These are phyloP conservation scores for Eubucco bourcierii DNA, from an alignment of 2,113 vertebrate genomes.

Conservation along the genomic window DNA sequence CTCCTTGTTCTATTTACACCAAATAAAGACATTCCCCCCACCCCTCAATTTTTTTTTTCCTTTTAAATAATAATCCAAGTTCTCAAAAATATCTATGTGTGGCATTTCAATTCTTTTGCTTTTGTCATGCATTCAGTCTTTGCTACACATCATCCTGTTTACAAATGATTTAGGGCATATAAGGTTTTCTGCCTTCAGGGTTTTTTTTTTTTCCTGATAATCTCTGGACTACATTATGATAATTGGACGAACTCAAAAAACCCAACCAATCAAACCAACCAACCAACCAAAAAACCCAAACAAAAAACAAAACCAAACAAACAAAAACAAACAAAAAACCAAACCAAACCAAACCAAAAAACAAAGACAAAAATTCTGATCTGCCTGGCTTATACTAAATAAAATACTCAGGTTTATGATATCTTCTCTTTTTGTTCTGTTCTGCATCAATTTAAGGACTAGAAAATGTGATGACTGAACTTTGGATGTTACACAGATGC, in stretches of 20 bases:
- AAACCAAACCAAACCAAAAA: no score
- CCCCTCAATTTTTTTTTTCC: fast-evolving
- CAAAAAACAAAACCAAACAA: no score
- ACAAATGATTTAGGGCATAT: not conserved
- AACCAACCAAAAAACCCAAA: no score
- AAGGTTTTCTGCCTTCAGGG: not conserved
- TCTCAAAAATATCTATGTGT: not conserved
- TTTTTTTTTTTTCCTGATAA: not conserved
- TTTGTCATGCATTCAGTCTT: not conserved
- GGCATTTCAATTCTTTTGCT: not conserved
- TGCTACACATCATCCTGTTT: not conserved
- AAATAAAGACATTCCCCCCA: not conserved
- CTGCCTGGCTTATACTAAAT: not conserved
- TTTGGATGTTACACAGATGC: not conserved
- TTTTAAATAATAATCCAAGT: not conserved
- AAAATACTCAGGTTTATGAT: not conserved
- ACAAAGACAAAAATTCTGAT: not conserved
- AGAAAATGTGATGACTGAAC: not conserved
- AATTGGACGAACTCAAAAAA: no score
- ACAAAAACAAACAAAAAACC: no score
- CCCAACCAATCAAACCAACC: no score
- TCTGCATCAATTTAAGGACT: not conserved
- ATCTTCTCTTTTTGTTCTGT: not conserved
- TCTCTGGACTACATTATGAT: not conserved
- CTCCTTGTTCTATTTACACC: not conserved